Conservation (phyloP, 2,888 invertebrate species). For the Rutpela maculata region DNA sequence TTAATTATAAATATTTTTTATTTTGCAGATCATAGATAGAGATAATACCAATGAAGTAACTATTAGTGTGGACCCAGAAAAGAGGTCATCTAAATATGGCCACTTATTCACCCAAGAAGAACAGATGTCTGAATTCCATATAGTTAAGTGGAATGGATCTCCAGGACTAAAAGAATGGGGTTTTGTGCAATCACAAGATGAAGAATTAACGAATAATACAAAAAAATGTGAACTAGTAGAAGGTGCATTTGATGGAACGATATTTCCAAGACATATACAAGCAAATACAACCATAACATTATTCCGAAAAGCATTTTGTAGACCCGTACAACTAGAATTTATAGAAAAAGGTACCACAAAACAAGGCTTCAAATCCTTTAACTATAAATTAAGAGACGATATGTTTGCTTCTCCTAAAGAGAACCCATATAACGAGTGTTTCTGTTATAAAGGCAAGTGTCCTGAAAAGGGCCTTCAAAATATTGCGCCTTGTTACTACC, state of each 20-base stretch:
- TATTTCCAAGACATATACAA: slow-evolving; percentile 80
- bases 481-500: slow-evolving; percentile 76
- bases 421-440: slow-evolving; percentile 80
- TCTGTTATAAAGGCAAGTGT: slow-evolving; percentile 84
- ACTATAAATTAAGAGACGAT: slow-evolving; percentile 78
- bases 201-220: slow-evolving; percentile 72
- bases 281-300: slow-evolving; percentile 77
- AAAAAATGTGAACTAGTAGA: slow-evolving; percentile 80
- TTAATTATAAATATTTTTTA: too few relatives aligned
- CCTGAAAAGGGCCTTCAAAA: slow-evolving; percentile 78
- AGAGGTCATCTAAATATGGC: slow-evolving; percentile 56
- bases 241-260: slow-evolving; percentile 83
- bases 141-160: slow-evolving; percentile 80
- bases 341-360: slow-evolving; percentile 66
- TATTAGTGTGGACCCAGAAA: slow-evolving; percentile 73
- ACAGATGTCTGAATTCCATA: slow-evolving; percentile 74
- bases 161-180: slow-evolving; percentile 84
- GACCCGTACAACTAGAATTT: slow-evolving; percentile 79
- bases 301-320: slow-evolving; percentile 86
- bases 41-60: slow-evolving; percentile 79
- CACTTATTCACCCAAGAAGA: slow-evolving; percentile 62
- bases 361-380: slow-evolving; percentile 77
- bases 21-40: slow-evolving; percentile 76
- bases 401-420: slow-evolving; percentile 77
- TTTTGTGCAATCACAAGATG: slow-evolving; percentile 71